phyloP scores from a whole-genome alignment of 1,140 invertebrate species.

The Cherax destructor region DNA sequence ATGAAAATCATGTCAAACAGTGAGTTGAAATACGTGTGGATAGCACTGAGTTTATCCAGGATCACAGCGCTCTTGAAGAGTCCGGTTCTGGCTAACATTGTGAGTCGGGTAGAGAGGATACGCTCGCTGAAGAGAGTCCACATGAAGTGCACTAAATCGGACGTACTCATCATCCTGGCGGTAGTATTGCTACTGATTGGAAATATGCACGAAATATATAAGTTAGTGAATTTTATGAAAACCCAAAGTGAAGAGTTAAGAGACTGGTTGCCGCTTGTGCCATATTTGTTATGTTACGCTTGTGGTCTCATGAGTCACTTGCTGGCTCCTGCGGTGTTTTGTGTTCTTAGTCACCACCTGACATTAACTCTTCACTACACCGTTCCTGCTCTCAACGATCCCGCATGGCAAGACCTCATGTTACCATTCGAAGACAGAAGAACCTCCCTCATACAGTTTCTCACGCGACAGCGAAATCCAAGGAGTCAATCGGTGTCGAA shows the following conservation, averaged over 20 bases:
- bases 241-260: neutral
- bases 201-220: neutral
- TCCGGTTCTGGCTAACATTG: neutral
- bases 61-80: neutral
- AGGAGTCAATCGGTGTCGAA: neutral
- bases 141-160: neutral
- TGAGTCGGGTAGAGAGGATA: neutral
- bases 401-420: neutral
- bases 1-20: neutral
- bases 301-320: conserved; percentile 7
- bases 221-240: neutral
- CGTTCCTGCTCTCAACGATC: neutral
- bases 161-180: neutral
- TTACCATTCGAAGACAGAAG: neutral
- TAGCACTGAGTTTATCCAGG: neutral
- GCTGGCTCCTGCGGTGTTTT: neutral
- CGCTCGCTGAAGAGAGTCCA: neutral
- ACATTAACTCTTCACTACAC: neutral
- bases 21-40: neutral
- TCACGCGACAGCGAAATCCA: neutral
- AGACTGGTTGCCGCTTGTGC: neutral
- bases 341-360: neutral
- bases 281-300: neutral
- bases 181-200: neutral
- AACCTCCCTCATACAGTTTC: neutral